A percentile compares a stretch with the other conserved stretches of the same genome.
These are phyloP conservation scores for Zaprionus nigranus DNA, from an alignment of 1,140 invertebrate genomes.

Conservation along the genomic window DNA sequence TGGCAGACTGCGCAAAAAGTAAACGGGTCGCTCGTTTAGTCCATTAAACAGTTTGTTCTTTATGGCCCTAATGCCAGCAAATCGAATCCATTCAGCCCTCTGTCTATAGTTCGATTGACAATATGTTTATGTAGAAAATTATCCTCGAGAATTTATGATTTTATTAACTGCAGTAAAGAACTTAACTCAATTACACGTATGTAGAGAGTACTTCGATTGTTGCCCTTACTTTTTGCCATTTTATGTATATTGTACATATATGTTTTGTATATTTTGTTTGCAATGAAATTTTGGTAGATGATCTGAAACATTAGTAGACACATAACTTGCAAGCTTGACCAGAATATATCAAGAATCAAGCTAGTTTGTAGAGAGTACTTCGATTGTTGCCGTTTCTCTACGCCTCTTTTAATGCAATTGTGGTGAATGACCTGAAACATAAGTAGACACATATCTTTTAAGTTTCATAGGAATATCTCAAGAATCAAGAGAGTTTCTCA, in stretches of 20 bases:
- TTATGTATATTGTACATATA: neutral
- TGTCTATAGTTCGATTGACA: neutral
- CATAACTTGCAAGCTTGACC: neutral
- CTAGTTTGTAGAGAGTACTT: too few species aligned
- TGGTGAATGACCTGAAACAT: neutral
- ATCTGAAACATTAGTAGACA: neutral
- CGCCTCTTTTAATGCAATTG: neutral
- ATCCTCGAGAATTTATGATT: constrained; percentile 2
- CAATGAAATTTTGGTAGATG: neutral
- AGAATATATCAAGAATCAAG: too few species aligned
- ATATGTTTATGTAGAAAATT: constrained; percentile 3
- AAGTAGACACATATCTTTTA: neutral
- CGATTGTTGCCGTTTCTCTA: too few species aligned
- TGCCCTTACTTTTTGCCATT: neutral
- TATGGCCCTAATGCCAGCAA: constrained; percentile 27
- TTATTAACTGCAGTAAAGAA: neutral
- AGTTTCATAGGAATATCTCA: neutral
- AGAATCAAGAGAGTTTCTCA: neutral
- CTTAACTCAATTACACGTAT: neutral
- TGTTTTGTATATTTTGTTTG: neutral
- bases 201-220: neutral
- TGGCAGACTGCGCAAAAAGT: constrained; percentile 12
- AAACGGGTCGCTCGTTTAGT: constrained; percentile 18
- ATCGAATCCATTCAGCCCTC: constrained; percentile 12
- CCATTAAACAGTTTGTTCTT: constrained; percentile 30